Percentiles rank a stretch among this genome's conserved stretches.
phyloP scores from a whole-genome alignment of 2,797 vertebrate species.

The Galago senegalensis region DNA sequence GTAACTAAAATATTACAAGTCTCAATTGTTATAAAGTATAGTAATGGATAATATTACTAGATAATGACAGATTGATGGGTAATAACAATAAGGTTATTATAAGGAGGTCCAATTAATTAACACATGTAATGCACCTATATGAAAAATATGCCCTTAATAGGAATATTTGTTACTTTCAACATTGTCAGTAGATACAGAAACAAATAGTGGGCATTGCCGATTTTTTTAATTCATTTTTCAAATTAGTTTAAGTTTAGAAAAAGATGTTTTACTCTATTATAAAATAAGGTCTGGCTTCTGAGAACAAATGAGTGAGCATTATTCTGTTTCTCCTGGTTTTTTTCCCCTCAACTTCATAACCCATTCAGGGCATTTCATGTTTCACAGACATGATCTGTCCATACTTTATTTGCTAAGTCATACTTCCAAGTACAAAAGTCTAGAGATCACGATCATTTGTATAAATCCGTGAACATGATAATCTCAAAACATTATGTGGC shows the following conservation, averaged over 20 bases:
- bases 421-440: background rate
- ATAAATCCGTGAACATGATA: background rate
- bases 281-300: background rate
- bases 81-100: background rate
- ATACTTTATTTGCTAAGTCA: constrained; percentile 22
- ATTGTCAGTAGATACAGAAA: constrained; percentile 6
- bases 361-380: background rate
- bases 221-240: constrained; percentile 22
- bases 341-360: background rate
- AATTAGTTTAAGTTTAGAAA: background rate
- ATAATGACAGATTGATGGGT: background rate
- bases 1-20: background rate
- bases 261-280: background rate
- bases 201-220: background rate
- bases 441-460: background rate
- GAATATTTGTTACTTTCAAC: background rate
- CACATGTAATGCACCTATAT: background rate
- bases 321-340: background rate
- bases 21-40: constrained; percentile 19
- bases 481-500: background rate
- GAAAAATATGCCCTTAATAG: background rate
- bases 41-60: background rate
- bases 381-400: background rate
- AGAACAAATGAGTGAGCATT: background rate
- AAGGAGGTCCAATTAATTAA: constrained; percentile 23